Evolutionary conservation across 2,113 vertebrate species (phyloP).

Genomic region (Steatornis caripensis): DNA sequence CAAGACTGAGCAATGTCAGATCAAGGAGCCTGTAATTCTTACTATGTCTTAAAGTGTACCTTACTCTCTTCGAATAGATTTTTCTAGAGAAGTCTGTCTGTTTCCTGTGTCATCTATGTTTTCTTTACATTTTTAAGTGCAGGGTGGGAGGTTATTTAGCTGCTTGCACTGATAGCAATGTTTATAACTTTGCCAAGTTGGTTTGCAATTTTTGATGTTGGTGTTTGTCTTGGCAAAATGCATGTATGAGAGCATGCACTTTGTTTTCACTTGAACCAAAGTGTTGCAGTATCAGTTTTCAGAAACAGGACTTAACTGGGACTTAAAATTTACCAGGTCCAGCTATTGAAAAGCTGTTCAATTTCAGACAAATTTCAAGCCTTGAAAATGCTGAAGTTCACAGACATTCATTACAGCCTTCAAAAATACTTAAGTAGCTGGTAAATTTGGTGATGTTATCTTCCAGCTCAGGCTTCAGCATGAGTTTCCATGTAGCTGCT

Average conservation of each 20-base stretch:
- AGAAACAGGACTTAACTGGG: background rate
- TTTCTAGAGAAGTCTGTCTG: background rate
- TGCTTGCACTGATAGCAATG: background rate
- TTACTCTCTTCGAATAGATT: background rate
- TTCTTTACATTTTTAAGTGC: background rate
- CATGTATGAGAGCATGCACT: fast-evolving
- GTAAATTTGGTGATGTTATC: background rate
- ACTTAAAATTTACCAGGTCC: background rate
- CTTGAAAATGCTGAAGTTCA: background rate
- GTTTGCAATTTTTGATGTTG: background rate
- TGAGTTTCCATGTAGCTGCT: background rate
- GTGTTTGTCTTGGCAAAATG: background rate
- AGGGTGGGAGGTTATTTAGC: background rate
- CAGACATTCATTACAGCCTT: background rate
- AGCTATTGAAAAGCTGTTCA: background rate
- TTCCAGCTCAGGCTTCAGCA: background rate
- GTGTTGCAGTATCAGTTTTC: background rate
- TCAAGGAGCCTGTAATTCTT: background rate
- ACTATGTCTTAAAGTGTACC: background rate
- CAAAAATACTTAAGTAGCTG: background rate
- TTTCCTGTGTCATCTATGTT: background rate
- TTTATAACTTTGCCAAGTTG: background rate
- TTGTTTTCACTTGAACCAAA: background rate
- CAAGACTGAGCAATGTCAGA: background rate
- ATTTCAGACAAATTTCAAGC: background rate